Base-by-base conservation (phyloP, 2,888 invertebrate genomes). In the Onchidella celtica region DNA sequence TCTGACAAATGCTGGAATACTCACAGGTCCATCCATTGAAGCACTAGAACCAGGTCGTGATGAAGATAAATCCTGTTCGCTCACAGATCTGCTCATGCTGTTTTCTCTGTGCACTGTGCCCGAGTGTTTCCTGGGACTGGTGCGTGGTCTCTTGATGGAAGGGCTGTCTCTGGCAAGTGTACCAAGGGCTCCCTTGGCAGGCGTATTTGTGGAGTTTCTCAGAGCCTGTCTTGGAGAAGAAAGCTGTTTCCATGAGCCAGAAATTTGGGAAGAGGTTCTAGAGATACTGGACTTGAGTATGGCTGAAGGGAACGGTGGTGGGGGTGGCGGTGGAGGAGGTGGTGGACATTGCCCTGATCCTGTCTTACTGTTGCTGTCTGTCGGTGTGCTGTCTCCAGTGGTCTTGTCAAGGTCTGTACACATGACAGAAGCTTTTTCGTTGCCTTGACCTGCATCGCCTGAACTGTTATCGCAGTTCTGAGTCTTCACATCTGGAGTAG, bases 281-380 rank as follows among this genome's bases (percentile, higher is more conserved):
- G 29, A 29, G 9, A 47, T 2, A 32, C 21, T 2, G 27, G 75
- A 47, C 6, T 32, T 29, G 40, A 65, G 9, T 1, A 75, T 34
- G 27, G 72, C 61, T n/a, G 63, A 74, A 24, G 83, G 85, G 4
- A 86, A 83, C 24, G 86, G 86, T 29, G 88, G 86, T 2, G 88
- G 87, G 9, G 87, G 87, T 3, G 87, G 89, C 9, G 88, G 87
- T 1, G 86, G 85, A 2, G 87, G 81, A 61, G 24, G 21, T 65
- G 21, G 59, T 34, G 1, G 72, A 57, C 55, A 72, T 38, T 57
- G n/a, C n/a, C n/a, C n/a, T n/a, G n/a, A n/a, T n/a, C n/a, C n/a
- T n/a, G n/a, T n/a, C n/a, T n/a, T n/a, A n/a, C n/a, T n/a, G n/a
- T n/a, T n/a, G n/a, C n/a, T n/a, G n/a, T n/a, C n/a, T n/a, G n/a